Evolutionary conservation across 2,797 vertebrate genomes (phyloP).

Genomic region (Helostoma temminkii): DNA sequence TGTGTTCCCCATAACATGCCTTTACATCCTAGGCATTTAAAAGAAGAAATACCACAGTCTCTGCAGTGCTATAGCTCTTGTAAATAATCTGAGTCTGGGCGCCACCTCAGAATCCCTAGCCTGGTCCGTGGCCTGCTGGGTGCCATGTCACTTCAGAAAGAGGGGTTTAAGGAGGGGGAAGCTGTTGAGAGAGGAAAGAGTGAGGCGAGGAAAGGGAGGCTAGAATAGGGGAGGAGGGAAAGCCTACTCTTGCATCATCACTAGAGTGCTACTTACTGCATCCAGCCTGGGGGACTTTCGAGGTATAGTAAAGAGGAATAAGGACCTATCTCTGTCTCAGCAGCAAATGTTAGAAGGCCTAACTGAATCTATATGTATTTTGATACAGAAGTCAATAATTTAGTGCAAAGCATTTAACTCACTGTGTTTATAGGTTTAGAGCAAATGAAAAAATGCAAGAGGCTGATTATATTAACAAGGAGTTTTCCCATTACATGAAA

Average conservation of each 20-base stretch:
- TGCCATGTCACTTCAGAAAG: slow-evolving; percentile 74
- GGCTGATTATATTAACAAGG: slow-evolving; percentile 14
- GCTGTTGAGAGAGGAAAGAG: slow-evolving; percentile 64
- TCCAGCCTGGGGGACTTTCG: slow-evolving; percentile 15
- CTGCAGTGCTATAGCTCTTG: slow-evolving; percentile 81
- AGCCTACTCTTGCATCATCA: slow-evolving; percentile 75
- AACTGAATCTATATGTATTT: background rate
- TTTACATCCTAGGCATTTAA: slow-evolving; percentile 78
- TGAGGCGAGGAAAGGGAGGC: slow-evolving; percentile 61
- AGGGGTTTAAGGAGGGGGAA: slow-evolving; percentile 25
- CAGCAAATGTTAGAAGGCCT: background rate
- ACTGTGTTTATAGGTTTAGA: background rate
- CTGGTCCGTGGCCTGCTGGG: slow-evolving; percentile 74
- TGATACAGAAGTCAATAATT: background rate
- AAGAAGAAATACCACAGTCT: slow-evolving; percentile 85
- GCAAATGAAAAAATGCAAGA: slow-evolving; percentile 31
- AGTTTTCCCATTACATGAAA: slow-evolving; percentile 46
- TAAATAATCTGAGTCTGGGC: slow-evolving; percentile 86
- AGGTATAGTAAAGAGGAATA: slow-evolving; percentile 15
- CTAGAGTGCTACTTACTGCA: slow-evolving; percentile 30
- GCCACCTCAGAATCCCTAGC: slow-evolving; percentile 84
- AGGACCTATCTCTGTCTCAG: slow-evolving; percentile 37
- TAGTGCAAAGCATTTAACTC: background rate
- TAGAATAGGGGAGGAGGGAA: slow-evolving; percentile 34
- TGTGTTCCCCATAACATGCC: slow-evolving; percentile 74